A percentile compares a stretch with the other conserved stretches of the same genome.
These are phyloP conservation scores for Anoura caudifer DNA, from an alignment of 2,113 vertebrate species.

Conservation along the genomic window DNA sequence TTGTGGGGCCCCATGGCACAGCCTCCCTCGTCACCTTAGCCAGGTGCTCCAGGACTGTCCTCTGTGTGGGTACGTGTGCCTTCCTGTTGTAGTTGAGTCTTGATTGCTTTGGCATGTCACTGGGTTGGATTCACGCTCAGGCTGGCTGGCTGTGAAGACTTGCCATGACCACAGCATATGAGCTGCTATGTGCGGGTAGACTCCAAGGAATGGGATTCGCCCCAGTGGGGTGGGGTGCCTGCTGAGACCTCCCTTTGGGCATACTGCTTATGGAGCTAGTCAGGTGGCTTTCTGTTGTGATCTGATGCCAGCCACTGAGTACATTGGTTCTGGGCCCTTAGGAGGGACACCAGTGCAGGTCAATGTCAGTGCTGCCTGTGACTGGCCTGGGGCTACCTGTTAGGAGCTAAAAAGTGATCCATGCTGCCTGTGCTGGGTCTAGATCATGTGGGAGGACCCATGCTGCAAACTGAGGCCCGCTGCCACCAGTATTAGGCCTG, in stretches of 20 bases:
- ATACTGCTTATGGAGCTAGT: background rate
- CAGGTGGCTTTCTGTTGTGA: background rate
- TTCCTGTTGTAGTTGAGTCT: too few relatives aligned
- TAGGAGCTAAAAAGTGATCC: background rate
- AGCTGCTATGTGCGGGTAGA: background rate
- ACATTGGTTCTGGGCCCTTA: background rate
- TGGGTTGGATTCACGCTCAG: too few relatives aligned
- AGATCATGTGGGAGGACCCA: background rate
- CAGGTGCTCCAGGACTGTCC: too few relatives aligned
- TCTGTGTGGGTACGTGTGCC: too few relatives aligned
- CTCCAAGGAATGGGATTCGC: background rate
- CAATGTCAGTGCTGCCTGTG: background rate
- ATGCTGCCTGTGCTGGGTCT: background rate
- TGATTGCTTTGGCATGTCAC: too few relatives aligned
- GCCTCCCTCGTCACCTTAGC: too few relatives aligned
- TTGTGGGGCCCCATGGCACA: too few relatives aligned
- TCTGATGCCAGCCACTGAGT: background rate
- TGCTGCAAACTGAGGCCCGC: background rate
- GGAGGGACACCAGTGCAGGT: background rate
- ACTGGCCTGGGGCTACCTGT: background rate
- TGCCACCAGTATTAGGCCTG: background rate
- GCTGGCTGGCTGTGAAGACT: too few relatives aligned
- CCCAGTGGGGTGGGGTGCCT: background rate
- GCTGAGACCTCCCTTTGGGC: background rate
- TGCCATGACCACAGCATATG: too few relatives aligned